phyloP scores from a whole-genome alignment of 2,888 invertebrate genomes.

The Scaptomyza tumidula region DNA sequence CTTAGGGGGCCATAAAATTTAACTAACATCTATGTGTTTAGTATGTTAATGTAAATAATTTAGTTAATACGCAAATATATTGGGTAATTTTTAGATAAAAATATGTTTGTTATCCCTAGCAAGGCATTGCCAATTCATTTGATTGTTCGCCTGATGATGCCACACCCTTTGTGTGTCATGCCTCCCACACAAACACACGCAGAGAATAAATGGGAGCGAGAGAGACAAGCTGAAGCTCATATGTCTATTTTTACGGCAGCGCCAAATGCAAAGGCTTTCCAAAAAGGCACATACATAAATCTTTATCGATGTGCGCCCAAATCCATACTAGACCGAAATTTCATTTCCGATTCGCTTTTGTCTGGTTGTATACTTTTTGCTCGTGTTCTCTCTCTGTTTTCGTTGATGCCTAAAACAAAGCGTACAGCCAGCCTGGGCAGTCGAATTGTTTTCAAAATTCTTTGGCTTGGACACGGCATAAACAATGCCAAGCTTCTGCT shows the following conservation, averaged over 20 bases:
- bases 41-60: slow-evolving; percentile 14
- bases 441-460: slow-evolving; percentile 62
- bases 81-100: slow-evolving; percentile 28
- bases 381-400: slow-evolving; percentile 14
- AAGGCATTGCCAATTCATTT: slow-evolving; percentile 47
- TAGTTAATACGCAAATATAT: slow-evolving; percentile 18
- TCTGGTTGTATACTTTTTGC: slow-evolving; percentile 38
- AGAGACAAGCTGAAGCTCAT: slow-evolving; percentile 32
- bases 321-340: slow-evolving; percentile 62
- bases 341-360: slow-evolving; percentile 62
- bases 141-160: slow-evolving; percentile 19
- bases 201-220: background rate
- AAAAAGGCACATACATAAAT: slow-evolving; percentile 60
- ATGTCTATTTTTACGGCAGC: slow-evolving; percentile 62
- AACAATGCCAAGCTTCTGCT: slow-evolving; percentile 25
- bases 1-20: slow-evolving; percentile 2
- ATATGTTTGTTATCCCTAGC: slow-evolving; percentile 28
- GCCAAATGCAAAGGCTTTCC: slow-evolving; percentile 46
- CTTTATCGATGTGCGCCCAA: slow-evolving; percentile 72
- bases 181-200: slow-evolving; percentile 8
- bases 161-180: slow-evolving; percentile 19
- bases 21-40: background rate
- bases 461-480: slow-evolving; percentile 62
- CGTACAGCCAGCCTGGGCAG: slow-evolving; percentile 21
- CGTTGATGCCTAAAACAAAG: slow-evolving; percentile 50